phyloP scores from a whole-genome alignment of 1,140 invertebrate species.

The Caenorhabditis brenneri region DNA sequence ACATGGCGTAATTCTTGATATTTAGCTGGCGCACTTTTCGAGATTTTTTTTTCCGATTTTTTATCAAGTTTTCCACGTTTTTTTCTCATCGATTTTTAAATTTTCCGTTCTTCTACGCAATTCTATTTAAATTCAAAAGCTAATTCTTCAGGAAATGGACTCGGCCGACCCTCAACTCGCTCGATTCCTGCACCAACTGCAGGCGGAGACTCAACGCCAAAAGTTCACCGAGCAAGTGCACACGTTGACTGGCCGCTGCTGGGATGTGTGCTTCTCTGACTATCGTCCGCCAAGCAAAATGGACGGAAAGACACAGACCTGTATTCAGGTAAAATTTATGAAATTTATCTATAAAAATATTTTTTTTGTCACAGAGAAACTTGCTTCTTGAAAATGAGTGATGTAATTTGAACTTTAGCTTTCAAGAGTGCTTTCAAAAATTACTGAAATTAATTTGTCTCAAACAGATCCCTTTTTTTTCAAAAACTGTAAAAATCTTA shows the following conservation, averaged over 20 bases:
- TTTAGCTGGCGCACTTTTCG: not conserved
- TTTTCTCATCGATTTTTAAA: no score
- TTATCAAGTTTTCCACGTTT: not conserved
- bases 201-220: conserved; percentile 56
- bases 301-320: conserved; percentile 57
- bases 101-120: not conserved
- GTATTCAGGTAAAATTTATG: conserved; percentile 45
- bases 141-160: conserved; percentile 41
- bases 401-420: no score
- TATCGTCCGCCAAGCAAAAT: conserved; percentile 64
- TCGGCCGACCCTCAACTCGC: conserved; percentile 41
- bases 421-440: no score
- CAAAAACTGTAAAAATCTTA: no score
- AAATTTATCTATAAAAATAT: not conserved
- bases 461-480: no score
- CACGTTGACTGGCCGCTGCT: conserved; percentile 65
- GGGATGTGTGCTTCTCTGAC: conserved; percentile 68
- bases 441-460: no score
- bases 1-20: not conserved
- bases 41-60: not conserved
- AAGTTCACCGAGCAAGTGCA: conserved; percentile 61
- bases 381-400: no score
- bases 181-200: conserved; percentile 54
- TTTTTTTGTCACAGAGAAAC: no score
- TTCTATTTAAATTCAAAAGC: not conserved